Percentiles rank a stretch among this genome's conserved stretches.
Conservation (phyloP, 2,888 invertebrate species). For the Biston stratarius region DNA sequence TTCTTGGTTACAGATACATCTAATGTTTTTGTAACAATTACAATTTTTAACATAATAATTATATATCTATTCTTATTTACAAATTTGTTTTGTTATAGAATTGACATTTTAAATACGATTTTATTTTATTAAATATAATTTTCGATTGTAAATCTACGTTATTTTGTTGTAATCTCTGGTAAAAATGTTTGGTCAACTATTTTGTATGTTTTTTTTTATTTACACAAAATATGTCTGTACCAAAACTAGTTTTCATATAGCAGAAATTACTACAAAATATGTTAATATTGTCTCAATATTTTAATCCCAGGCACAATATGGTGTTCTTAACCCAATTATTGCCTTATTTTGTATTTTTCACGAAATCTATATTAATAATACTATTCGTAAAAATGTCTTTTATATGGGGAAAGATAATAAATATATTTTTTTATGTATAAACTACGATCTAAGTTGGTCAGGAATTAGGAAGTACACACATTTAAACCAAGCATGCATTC, state of each 20-base stretch:
- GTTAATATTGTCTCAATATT: conserved; percentile 77
- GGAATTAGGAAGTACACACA: conserved; percentile 80
- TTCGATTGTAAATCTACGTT: conserved; percentile 54
- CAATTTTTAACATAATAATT: conserved; percentile 67
- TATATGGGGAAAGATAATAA: conserved; percentile 75
- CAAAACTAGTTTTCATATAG: conserved; percentile 36
- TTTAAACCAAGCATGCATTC: conserved; percentile 40
- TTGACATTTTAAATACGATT: conserved; percentile 75
- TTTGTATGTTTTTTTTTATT: conserved; percentile 26
- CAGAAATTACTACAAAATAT: conserved; percentile 62
- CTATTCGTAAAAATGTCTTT: conserved; percentile 87
- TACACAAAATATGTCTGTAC: conserved; percentile 26
- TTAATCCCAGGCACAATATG: conserved; percentile 80
- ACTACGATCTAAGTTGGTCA: conserved; percentile 82
- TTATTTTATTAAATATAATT: conserved; percentile 67
- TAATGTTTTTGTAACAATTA: conserved; percentile 72
- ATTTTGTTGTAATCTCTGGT: conserved; percentile 65
- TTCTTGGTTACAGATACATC: conserved; percentile 11
- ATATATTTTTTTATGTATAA: conserved; percentile 75
- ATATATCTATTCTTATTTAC: conserved; percentile 82
- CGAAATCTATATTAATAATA: conserved; percentile 85
- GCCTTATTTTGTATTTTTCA: conserved; percentile 71
- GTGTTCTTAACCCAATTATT: conserved; percentile 82
- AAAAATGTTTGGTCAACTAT: conserved; percentile 11
- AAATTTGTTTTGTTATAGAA: conserved; percentile 75